Evolutionary conservation across 2,888 invertebrate species (phyloP), one percentile per base, ranked within the genome.

Genomic region (Caenorhabditis afra): DNA sequence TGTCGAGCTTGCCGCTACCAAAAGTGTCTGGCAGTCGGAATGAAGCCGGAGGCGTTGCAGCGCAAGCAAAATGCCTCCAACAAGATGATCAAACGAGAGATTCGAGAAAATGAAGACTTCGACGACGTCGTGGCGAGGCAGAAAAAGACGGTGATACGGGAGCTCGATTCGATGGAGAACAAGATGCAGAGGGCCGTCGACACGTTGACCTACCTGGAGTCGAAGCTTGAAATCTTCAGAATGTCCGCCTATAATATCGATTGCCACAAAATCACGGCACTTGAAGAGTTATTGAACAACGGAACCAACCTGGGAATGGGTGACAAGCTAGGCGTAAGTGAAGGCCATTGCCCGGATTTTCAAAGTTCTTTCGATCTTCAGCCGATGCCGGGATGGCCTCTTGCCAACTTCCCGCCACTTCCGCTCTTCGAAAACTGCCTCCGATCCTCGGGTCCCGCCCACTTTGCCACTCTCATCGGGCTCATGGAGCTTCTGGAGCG

Each of bases 11-110:
- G 81, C 39, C 67, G 81, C 11, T 79, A 73, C 16, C 47, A 65
- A 11, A 79, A 81, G 22, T 81, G 81, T 20, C 49, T 79, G 0
- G 3, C 20, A 11, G 75, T 45, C 1, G 81, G 81, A 35, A 81
- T 81, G 81, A 75, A 81, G 37, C 78, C 78, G 22, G n/a, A 47
- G n/a, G 67, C 76, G 20, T 68, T 71, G 66, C 57, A 71, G 16
- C 52, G n/a, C n/a, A n/a, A n/a, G n/a, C n/a, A n/a, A n/a, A n/a
- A n/a, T n/a, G n/a, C n/a, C 35, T 62, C 64, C 20, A 49, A 57
- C 18, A 68, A 58, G 18, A 20, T 76, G 5, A 37, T 41, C 0
- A 74, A 74, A 61, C 14, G 68, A 52, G 49, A 41, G 0, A 61
- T 41, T 8, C 35, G 8, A 8, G 37, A 23, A n/a, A 52, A 66